Evolutionary conservation across 2,113 vertebrate genomes (phyloP), one percentile per base, ranked within the genome.

Genomic region (Forbesichthys papilliferus): DNA sequence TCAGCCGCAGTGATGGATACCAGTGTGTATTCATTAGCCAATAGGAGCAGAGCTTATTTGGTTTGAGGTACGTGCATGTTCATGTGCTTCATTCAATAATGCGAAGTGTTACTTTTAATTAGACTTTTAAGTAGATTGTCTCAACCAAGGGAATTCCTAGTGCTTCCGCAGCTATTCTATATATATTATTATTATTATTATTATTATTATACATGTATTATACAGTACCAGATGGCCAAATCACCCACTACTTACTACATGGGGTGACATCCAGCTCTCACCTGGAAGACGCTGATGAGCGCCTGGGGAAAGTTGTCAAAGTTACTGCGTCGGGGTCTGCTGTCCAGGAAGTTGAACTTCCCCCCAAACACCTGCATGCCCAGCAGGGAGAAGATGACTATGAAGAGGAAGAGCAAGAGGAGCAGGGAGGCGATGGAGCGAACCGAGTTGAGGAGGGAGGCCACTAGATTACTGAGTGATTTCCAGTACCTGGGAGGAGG

Each of bases 311-410:
- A 99, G 85, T 92, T 99, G 86, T 99, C 96, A 0, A 99, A 99
- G 5, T 95, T 99, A 86, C 98, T 99, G 71, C 98, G 96, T 3
- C 92, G 87, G 48, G 95, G 84, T 55, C 90, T 64, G 6, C 89
- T 79, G 87, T 98, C 93, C 7, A 94, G 87, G 0, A 99, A 99
- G 87, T 97, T 96, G 53, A 94, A 99, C 78, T 95, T 95, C 63
- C 96, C 97, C 14, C 98, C 98, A 48, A 99, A 99, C 77, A 99
- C 96, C 87, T 99, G 98, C 97, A 99, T 98, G 69, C 98, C 98
- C 82, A 99, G 91, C 52, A 99, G 93, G 5, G 95, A 94, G 55
- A 97, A 98, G 91, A 98, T 97, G 61, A 96, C 88, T 18, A 98
- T 96, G 87, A 97, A 98, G 78, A 99, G 96, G 90, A 96, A 98